Evolutionary conservation across 2,888 invertebrate genomes (phyloP), one percentile per base, ranked within the genome.

Genomic region (Syritta pipiens): DNA sequence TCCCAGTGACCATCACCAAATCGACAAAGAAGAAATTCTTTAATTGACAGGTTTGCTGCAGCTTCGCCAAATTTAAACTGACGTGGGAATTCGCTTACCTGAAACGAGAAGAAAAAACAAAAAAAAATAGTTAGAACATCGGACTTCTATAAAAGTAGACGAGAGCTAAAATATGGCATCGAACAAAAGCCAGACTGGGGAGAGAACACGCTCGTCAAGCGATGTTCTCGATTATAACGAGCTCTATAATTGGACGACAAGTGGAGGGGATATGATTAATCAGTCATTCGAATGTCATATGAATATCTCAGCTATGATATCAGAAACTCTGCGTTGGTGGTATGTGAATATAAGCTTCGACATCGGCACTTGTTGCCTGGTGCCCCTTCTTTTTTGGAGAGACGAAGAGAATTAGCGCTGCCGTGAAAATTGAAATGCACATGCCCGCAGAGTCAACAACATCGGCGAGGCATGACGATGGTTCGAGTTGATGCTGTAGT

Each of bases 41-140:
- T 17, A 60, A 55, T 55, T 40, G 60, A 59, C 65, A 35, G 40
- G 65, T 77, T 51, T 65, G 32, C 30, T 59, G 62, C 30, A 51
- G 46, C 59, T 67, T 51, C 28, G 24, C 37, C 67, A 26, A 46
- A 46, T 59, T 19, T 6, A 42, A 35, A 32, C 1, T 30, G 19
- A n/a, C 30, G 59, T 60, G 20, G 37, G 32, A 42, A 55, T 55
- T 77, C 17, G 59, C 77, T 77, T 77, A 77, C 77, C 77, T 77
- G 53, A 6, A 77, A 77, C 3, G 65, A 71, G 1, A 75, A n/a
- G 55, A 24, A 76, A 10, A 40, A 24, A 59, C 14, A 57, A 40
- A 48, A 19, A 42, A 26, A 10, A 24, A 1, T 24, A 6, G 10
- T 32, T 46, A 49, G 32, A 51, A 51, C 19, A n/a, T n/a, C n/a